These are phyloP conservation scores for Spatula clypeata DNA, from an alignment of 2,797 vertebrate species.

Conservation along the genomic window DNA sequence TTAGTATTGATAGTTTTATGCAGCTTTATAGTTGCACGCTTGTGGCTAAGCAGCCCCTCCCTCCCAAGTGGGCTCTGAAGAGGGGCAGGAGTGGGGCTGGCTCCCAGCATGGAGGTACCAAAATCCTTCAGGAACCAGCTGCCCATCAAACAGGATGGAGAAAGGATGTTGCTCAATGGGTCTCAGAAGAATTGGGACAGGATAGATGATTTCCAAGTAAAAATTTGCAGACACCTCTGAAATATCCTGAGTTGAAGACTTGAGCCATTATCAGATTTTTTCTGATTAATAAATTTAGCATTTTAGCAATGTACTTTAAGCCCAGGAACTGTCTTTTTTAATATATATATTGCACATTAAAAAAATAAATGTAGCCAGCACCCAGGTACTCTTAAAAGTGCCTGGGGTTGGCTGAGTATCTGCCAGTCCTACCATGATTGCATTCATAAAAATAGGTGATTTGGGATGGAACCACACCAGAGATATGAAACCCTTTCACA, in stretches of 20 bases:
- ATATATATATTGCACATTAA: neutral
- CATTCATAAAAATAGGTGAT: slow-evolving; percentile 41
- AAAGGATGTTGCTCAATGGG: accelerated
- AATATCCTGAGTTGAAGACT: neutral
- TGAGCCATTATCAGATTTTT: neutral
- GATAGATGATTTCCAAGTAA: neutral
- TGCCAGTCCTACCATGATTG: neutral
- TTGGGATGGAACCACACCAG: slow-evolving; percentile 51
- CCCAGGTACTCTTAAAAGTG: neutral
- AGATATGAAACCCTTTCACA: slow-evolving; percentile 75
- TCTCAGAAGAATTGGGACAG: neutral
- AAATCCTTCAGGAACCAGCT: neutral
- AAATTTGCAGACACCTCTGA: neutral
- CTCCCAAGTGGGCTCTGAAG: neutral
- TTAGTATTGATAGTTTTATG: accelerated
- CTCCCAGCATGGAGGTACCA: neutral
- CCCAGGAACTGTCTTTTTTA: neutral
- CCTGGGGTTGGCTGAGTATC: neutral
- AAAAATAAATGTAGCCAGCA: neutral
- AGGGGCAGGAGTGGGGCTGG: neutral
- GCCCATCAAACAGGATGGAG: neutral
- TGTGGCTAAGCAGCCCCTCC: neutral
- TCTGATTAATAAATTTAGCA: neutral
- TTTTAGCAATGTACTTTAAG: neutral
- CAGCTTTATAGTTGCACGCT: neutral